Percentiles rank a stretch among this genome's conserved stretches.
phyloP scores from a whole-genome alignment of 2,888 invertebrate genomes.

The Lithodes maja region DNA sequence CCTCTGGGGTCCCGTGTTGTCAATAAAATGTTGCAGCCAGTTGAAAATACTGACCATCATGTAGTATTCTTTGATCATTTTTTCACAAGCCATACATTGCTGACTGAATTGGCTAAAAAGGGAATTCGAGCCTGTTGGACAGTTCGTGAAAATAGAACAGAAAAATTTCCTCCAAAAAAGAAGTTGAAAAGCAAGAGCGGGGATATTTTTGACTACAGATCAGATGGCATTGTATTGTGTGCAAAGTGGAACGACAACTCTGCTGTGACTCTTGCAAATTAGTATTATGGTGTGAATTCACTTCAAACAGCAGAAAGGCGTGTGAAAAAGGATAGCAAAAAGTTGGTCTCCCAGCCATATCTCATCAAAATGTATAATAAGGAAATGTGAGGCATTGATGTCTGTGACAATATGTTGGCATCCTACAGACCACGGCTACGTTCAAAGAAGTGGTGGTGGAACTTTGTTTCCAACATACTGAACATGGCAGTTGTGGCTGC shows the following conservation, averaged over 20 bases:
- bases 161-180: conserved; percentile 7
- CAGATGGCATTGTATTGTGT: background rate
- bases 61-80: conserved; percentile 28
- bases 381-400: conserved; percentile 6
- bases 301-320: conserved; percentile 19
- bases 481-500: conserved; percentile 17
- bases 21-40: conserved; percentile 26
- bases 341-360: conserved; percentile 13
- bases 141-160: conserved; percentile 26
- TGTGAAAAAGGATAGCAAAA: conserved; percentile 15
- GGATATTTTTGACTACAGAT: background rate
- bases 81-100: conserved; percentile 25
- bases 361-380: background rate
- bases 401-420: conserved; percentile 22
- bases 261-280: conserved; percentile 17
- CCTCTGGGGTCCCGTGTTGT: conserved; percentile 34
- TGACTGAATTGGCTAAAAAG: conserved; percentile 10
- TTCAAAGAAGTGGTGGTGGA: conserved; percentile 32
- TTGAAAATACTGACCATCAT: conserved; percentile 14
- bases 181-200: conserved; percentile 12
- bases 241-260: conserved; percentile 21
- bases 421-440: conserved; percentile 22
- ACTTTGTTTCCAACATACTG: conserved; percentile 8
- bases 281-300: conserved; percentile 21
- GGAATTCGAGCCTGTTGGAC: conserved; percentile 18